Percentiles rank a stretch among this genome's conserved stretches.
Evolutionary conservation across 2,888 invertebrate genomes (phyloP).

Genomic region (Octonoba sinensis): DNA sequence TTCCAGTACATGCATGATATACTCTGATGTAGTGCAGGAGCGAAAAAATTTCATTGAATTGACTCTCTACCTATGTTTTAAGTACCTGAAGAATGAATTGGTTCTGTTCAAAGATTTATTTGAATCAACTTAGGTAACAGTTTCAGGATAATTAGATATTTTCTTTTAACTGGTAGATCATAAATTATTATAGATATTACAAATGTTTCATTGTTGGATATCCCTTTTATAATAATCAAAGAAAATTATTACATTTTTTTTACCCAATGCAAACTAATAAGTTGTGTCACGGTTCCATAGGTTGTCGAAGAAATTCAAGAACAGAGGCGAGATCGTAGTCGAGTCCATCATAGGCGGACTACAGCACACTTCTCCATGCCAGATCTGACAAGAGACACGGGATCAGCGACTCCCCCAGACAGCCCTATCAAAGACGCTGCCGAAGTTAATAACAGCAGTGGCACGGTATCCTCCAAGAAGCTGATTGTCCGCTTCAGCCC

Average conservation of each 20-base stretch:
- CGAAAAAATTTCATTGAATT: too few relatives aligned
- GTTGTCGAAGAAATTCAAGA: conserved; percentile 62
- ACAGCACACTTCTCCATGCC: conserved; percentile 71
- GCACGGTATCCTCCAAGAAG: conserved; percentile 68
- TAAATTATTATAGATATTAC: background rate
- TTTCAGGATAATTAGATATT: too few relatives aligned
- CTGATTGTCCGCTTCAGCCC: conserved; percentile 67
- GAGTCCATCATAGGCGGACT: conserved; percentile 64
- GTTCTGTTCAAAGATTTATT: too few relatives aligned
- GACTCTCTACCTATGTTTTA: too few relatives aligned
- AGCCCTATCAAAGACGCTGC: conserved; percentile 29
- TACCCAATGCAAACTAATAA: too few relatives aligned
- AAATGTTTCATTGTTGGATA: background rate
- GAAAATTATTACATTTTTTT: too few relatives aligned
- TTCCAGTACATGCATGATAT: too few relatives aligned
- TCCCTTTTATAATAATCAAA: background rate
- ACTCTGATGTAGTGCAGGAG: too few relatives aligned
- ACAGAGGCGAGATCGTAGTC: conserved; percentile 44
- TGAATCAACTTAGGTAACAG: too few relatives aligned
- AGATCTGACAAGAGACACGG: conserved; percentile 69
- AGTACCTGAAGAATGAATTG: too few relatives aligned
- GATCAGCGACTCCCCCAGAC: conserved; percentile 38
- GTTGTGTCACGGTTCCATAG: background rate
- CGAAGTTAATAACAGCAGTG: conserved; percentile 9
- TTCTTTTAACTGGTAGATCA: too few relatives aligned